Percentiles rank a stretch among this genome's conserved stretches.
Conservation (phyloP, 2,113 vertebrate genomes). For the Otocyon megalotis region DNA sequence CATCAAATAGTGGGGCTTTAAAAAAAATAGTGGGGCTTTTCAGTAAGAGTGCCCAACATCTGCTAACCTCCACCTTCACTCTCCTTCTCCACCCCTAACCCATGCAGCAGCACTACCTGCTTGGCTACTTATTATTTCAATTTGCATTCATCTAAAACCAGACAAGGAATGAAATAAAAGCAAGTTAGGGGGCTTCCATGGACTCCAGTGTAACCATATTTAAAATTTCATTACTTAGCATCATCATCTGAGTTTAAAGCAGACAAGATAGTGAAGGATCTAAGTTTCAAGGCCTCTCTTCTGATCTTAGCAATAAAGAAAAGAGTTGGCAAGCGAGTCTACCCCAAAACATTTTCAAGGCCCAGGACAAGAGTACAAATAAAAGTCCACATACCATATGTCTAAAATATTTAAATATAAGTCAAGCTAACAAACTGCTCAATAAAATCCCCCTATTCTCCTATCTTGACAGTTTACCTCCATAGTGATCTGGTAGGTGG, state of each 20-base stretch:
- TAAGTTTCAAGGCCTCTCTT: neutral
- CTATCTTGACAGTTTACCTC: neutral
- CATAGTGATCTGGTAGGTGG: neutral
- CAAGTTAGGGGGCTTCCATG: neutral
- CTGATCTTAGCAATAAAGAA: neutral
- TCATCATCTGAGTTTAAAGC: neutral
- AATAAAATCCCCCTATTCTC: neutral
- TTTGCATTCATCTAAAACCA: neutral
- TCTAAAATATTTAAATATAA: constrained; percentile 4
- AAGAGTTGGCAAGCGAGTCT: neutral
- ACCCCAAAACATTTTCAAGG: neutral
- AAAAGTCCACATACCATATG: neutral
- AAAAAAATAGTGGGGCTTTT: neutral
- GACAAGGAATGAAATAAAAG: neutral
- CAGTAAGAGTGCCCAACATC: neutral
- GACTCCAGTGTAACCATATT: neutral
- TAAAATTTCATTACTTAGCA: neutral
- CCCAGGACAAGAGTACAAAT: neutral
- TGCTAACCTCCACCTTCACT: neutral
- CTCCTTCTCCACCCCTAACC: too few species aligned
- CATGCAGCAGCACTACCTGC: neutral
- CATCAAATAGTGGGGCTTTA: neutral
- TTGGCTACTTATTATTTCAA: neutral
- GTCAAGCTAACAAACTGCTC: neutral
- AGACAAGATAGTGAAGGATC: neutral